Conservation (phyloP, 2,888 invertebrate genomes). For the Ephialtes manifestator region DNA sequence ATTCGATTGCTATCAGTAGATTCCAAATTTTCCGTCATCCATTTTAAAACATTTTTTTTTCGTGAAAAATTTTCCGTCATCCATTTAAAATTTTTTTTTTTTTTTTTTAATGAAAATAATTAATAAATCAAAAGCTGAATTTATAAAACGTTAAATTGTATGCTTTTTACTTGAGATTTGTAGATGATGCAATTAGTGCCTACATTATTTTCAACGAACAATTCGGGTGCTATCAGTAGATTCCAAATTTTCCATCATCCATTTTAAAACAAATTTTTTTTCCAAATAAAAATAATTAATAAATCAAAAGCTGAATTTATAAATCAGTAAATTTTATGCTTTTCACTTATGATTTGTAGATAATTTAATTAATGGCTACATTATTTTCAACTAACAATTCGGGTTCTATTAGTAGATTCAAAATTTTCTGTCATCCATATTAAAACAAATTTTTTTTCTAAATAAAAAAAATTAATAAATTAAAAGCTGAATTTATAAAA, state of each 20-base stretch:
- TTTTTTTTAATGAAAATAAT: no score
- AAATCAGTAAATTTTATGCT: no score
- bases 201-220: slow-evolving; percentile 18
- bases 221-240: slow-evolving; percentile 12
- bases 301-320: no score
- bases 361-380: no score
- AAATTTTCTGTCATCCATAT: not conserved
- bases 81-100: no score
- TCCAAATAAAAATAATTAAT: no score
- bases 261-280: no score
- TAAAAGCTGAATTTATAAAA: not conserved
- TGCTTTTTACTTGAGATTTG: no score
- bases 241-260: not conserved
- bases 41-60: not conserved
- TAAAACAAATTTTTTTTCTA: not conserved
- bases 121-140: no score
- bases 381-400: slow-evolving; percentile 60
- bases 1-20: slow-evolving; percentile 8
- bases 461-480: not conserved
- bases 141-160: no score
- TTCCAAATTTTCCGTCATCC: not conserved
- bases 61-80: not conserved
- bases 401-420: not conserved
- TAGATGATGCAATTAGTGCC: no score
- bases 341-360: no score